Base-by-base conservation (phyloP, 2,888 invertebrate species). In the Ichneumoninae sp. region DNA sequence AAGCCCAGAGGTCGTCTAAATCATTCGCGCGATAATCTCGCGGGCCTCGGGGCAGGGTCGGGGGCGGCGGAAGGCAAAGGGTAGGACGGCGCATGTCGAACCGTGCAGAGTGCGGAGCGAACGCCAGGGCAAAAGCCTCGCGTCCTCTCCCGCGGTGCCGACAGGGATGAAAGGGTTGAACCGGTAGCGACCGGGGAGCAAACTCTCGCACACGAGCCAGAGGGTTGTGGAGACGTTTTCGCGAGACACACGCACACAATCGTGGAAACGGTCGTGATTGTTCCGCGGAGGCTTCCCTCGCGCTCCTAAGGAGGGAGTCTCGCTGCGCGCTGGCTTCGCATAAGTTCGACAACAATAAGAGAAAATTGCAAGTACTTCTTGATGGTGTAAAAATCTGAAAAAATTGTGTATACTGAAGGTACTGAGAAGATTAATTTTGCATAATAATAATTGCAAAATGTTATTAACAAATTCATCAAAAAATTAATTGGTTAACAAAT, bases 181-280 rank as follows among this genome's bases (percentile, higher is more conserved):
- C 65, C 63, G 60, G 70, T 65, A 70, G 68, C 63, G 47, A 66
- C 40, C 16, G 54, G 40, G 13, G 60, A 52, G 68, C 54, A 52
- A 73, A 63, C 73, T 60, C 73, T 69, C 57, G 54, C 44, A 19
- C 22, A 19, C 76, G 75, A 54, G n/a, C 8, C 65, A 16, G 40
- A 19, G 6, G 19, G 13, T 40, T 6, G 30, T 10, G 30, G 75
- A n/a, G 54, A 68, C 3, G 57, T 68, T 76, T 44, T 66, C 65
- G 76, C 54, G 22, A 57, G 19, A 75, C 76, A 71, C 63, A 65
- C 83, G 80, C 85, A 86, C 81, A 87, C 87, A 88, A 85, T 87
- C 89, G 88, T 89, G 85, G 88, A 88, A 89, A 87, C 87, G 81
- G 30, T 57, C 86, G 89, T 89, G 92, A 92, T 92, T 92, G 91